Evolutionary conservation across 1,140 invertebrate species (phyloP).

Genomic region (Xylocopa sonorina): DNA sequence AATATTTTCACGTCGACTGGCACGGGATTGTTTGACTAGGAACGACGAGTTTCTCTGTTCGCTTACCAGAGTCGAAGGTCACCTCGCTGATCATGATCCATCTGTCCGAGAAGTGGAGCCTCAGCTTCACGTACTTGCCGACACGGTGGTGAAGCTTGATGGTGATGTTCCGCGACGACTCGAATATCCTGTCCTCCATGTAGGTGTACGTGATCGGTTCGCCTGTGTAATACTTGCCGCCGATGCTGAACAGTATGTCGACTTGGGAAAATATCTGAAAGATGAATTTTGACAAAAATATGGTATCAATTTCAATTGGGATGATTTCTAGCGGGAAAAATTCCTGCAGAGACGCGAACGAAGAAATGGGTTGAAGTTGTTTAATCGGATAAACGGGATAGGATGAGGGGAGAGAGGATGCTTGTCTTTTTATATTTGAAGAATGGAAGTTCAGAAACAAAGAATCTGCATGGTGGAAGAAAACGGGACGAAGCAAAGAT

Average conservation of each 20-base stretch:
- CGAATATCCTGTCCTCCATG: slow-evolving; percentile 91
- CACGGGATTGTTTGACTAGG: neutral
- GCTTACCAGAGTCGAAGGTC: slow-evolving; percentile 89
- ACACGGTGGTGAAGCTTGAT: slow-evolving; percentile 93
- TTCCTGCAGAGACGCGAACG: no score
- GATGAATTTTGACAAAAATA: neutral
- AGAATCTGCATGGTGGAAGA: slow-evolving; percentile 8
- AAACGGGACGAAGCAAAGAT: slow-evolving; percentile 1
- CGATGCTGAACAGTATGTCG: slow-evolving; percentile 91
- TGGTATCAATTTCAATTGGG: no score
- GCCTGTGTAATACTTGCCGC: slow-evolving; percentile 88
- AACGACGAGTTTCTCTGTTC: neutral
- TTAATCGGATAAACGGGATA: no score
- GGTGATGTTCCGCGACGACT: slow-evolving; percentile 90
- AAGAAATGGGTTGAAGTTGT: neutral
- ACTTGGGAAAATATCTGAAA: slow-evolving; percentile 89
- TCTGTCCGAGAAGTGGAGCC: slow-evolving; percentile 90
- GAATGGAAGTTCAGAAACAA: neutral
- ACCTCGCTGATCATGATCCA: slow-evolving; percentile 97
- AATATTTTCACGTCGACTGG: slow-evolving; percentile 15
- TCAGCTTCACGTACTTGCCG: slow-evolving; percentile 91
- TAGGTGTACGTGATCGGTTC: slow-evolving; percentile 89
- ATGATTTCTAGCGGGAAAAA: no score
- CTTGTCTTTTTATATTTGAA: neutral
- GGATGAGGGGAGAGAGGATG: no score